Percentiles rank a stretch among this genome's conserved stretches.
Evolutionary conservation across 2,113 vertebrate species (phyloP).

Genomic region (Beaufortia kweichowensis): DNA sequence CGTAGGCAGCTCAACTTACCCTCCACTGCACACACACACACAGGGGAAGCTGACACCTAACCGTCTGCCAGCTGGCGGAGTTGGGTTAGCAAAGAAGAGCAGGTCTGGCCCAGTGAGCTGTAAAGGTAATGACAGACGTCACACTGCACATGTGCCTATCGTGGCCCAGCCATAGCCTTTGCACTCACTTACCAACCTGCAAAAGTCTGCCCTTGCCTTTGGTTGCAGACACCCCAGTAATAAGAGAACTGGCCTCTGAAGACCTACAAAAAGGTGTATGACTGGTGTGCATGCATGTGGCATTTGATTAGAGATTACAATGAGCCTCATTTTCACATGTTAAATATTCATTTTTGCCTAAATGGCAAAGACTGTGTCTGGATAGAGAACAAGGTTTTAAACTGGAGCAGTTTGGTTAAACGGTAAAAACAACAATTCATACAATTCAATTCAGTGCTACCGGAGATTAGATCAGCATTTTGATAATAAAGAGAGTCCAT

Average conservation of each 20-base stretch:
- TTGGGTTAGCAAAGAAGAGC: constrained; percentile 24
- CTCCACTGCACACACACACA: constrained; percentile 51
- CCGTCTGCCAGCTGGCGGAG: constrained; percentile 66
- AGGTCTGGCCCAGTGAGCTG: constrained; percentile 65
- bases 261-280: constrained; percentile 17
- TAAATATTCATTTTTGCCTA: constrained; percentile 50
- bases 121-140: constrained; percentile 76
- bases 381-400: constrained; percentile 42
- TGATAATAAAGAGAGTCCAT: constrained; percentile 19
- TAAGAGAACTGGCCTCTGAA: constrained; percentile 61
- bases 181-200: constrained; percentile 63
- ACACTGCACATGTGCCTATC: constrained; percentile 42
- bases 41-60: constrained; percentile 71
- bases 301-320: constrained; percentile 53
- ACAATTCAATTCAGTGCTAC: constrained; percentile 12
- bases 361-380: constrained; percentile 31
- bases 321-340: constrained; percentile 49
- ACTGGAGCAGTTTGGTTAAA: constrained; percentile 31
- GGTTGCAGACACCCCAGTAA: constrained; percentile 71
- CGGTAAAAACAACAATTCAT: constrained; percentile 47
- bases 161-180: constrained; percentile 56
- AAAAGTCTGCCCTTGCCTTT: constrained; percentile 49
- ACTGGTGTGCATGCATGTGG: constrained; percentile 14
- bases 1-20: constrained; percentile 40
- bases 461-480: constrained; percentile 31